phyloP scores from a whole-genome alignment of 2,113 vertebrate species.

The Herpetotheres cachinnans region DNA sequence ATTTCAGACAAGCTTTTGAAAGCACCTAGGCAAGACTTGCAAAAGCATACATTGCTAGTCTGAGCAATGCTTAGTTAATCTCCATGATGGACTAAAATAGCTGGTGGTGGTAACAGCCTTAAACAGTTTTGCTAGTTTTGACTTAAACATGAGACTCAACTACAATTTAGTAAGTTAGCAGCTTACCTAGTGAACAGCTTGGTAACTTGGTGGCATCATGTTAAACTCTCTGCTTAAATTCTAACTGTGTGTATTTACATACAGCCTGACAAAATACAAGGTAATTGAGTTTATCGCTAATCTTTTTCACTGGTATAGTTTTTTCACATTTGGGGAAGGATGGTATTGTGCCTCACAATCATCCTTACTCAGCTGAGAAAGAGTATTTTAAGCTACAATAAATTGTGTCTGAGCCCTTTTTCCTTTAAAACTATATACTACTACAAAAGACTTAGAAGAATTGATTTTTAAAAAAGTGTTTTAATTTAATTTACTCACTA shows the following conservation, averaged over 20 bases:
- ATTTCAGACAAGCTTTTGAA: background rate
- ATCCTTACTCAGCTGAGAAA: background rate
- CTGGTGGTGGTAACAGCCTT: background rate
- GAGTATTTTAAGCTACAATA: background rate
- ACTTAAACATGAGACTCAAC: background rate
- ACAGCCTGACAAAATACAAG: background rate
- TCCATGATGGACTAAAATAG: background rate
- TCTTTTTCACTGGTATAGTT: background rate
- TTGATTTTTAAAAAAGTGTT: background rate
- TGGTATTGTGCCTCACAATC: background rate
- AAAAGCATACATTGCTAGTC: background rate
- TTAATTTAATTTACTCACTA: background rate
- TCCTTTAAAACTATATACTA: background rate
- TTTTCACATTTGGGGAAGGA: background rate
- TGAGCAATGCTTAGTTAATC: background rate
- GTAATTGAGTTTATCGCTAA: background rate
- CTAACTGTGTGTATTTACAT: background rate
- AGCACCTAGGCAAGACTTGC: background rate
- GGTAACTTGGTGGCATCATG: background rate
- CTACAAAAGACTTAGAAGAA: background rate
- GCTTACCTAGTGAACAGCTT: background rate
- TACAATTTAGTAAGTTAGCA: background rate
- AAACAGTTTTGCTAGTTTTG: background rate
- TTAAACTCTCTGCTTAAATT: background rate
- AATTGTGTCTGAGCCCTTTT: background rate